Evolutionary conservation across 2,888 invertebrate genomes (phyloP), one percentile per base, ranked within the genome.

Genomic region (Hipparchia sbordonii): DNA sequence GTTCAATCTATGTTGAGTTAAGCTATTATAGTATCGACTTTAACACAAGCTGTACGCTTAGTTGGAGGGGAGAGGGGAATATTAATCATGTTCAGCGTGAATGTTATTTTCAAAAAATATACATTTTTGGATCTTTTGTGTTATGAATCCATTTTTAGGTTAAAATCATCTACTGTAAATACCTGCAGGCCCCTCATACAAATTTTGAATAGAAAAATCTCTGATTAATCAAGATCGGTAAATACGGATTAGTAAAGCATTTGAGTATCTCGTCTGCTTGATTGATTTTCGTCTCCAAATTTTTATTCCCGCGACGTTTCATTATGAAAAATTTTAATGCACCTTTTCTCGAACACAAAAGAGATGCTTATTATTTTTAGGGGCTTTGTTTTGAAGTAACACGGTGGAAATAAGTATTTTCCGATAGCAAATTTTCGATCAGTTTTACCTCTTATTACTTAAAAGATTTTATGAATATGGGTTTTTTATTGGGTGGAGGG

Each of bases 221-320:
- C 39, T 4, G 39, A 39, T 39, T 39, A 39, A 39, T 39, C 39
- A 39, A 39, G 8, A 48, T 4, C 48, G 7, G 48, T 48, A 52
- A 52, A 52, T 5, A 52, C 12, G 12, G 52, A 10, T 12, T 5
- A 12, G 12, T 12, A 12, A 12, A 52, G 48, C 48, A 6, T 48
- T 8, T 0, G 10, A 56, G 5, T n/a, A 8, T 13, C 56, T 13
- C 56, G 56, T 13, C n/a, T 7, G 13, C 62, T 39, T 63, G 63
- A 63, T 63, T 63, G 63, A 63, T 63, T 60, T 48, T 63, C 60
- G 6, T 7, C 39, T 45, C 7, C 9, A 9, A 46, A 60, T 39
- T 60, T 63, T 63, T 63, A n/a, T n/a, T 48, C n/a, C 48, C 13
- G 13, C 13, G 62, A 62, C 62, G n/a, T 62, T 62, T 62, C 48